Evolutionary conservation across 2,888 invertebrate genomes (phyloP), one percentile per base, ranked within the genome.

Genomic region (Drosophila kanekoi): DNA sequence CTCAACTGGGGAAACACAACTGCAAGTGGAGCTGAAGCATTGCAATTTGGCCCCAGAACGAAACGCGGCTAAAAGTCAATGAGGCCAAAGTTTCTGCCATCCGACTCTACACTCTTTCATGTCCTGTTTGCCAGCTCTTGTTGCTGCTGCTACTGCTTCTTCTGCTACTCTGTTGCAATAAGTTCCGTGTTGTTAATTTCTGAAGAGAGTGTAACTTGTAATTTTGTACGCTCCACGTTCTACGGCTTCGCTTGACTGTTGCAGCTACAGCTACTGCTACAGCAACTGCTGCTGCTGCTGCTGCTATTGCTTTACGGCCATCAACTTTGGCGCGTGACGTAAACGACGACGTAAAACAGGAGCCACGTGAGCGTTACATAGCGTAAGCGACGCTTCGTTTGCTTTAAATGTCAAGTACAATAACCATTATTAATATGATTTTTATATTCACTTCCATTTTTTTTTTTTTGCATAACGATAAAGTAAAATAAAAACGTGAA

Each of bases 111-210:
- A 8, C 37, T 20, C 18, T 20, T 2, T 14, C 13, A 4, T 37
- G 38, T 71, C 4, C 43, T 45, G 35, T 14, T 16, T 10, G 32
- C 11, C 65, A 37, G 51, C 23, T 23, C 23, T 23, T 23, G 23
- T 23, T 23, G 23, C 37, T 44, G 14, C 32, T 51, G 32, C 40
- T 61, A 14, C 43, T 44, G 14, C 37, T 51, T 20, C 40, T 61
- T 32, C 43, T 48, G 59, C 59, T 56, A 65, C 66, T 70, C 60
- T 57, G 72, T 66, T 72, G 87, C 88, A 76, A 88, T 88, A 88
- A 88, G 89, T 89, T 90, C 87, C 90, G 78, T 77, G 83, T 83
- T 90, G 90, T 89, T 89, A 89, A 89, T 86, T 90, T 73, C 80
- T 72, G 71, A 87, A 87, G 77, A 87, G 87, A 87, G 81, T 82